These are phyloP conservation scores for Phoebastria nigripes DNA, from an alignment of 2,797 vertebrate genomes.

Conservation along the genomic window DNA sequence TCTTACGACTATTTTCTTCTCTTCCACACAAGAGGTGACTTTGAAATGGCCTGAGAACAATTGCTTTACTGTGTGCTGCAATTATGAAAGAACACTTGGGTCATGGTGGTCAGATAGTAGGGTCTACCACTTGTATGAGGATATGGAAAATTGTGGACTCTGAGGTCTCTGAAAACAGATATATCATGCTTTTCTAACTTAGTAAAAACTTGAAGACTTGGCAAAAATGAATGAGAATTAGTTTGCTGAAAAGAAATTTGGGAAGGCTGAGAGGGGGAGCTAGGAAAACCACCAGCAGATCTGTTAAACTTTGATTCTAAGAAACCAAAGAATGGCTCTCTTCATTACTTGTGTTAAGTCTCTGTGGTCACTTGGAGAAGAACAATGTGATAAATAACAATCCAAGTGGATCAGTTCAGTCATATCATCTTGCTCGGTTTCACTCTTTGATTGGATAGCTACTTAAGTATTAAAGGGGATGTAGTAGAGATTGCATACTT, in stretches of 20 bases:
- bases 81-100: background rate
- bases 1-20: background rate
- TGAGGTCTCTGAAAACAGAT: background rate
- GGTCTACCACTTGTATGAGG: background rate
- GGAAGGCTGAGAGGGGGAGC: background rate
- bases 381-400: conserved; percentile 7
- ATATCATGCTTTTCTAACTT: background rate
- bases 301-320: conserved; percentile 27
- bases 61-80: background rate
- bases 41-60: background rate
- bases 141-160: background rate
- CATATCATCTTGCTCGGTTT: conserved; percentile 1
- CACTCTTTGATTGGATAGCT: background rate
- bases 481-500: background rate
- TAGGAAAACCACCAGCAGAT: conserved; percentile 12
- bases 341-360: background rate
- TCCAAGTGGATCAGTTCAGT: background rate
- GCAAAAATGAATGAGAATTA: background rate
- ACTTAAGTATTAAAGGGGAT: background rate
- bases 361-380: background rate
- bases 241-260: background rate
- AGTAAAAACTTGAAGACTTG: background rate
- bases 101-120: background rate
- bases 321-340: background rate
- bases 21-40: background rate